Evolutionary conservation across 2,113 vertebrate genomes (phyloP).

Genomic region (Catagonus wagneri): DNA sequence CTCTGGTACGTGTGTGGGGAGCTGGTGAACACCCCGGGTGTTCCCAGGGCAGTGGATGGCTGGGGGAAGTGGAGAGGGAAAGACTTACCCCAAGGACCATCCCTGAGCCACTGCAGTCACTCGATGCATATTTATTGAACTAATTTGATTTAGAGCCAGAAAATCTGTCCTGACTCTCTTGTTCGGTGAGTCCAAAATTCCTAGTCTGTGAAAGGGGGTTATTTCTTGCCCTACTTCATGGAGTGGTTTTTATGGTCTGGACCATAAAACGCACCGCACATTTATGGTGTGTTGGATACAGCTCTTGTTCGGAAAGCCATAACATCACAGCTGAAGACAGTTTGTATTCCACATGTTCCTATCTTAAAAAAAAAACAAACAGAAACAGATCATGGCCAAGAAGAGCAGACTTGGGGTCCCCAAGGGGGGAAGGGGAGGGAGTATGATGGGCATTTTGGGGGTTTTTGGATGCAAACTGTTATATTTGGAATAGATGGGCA

Average conservation of each 20-base stretch:
- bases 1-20: not conserved
- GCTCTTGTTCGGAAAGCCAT: not conserved
- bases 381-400: no score
- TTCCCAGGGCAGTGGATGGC: not conserved
- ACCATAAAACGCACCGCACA: not conserved
- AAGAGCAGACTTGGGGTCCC: no score
- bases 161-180: not conserved
- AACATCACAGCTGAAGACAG: not conserved
- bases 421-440: no score
- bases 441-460: no score
- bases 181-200: not conserved
- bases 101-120: not conserved
- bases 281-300: rapidly evolving
- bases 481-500: no score
- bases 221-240: not conserved
- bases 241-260: not conserved
- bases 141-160: not conserved
- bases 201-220: not conserved
- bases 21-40: not conserved
- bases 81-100: no score
- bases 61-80: not conserved
- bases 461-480: no score
- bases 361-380: no score
- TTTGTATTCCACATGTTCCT: not conserved
- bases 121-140: not conserved